Base-by-base conservation (phyloP, 2,888 invertebrate genomes). In the Apoderus coryli region DNA sequence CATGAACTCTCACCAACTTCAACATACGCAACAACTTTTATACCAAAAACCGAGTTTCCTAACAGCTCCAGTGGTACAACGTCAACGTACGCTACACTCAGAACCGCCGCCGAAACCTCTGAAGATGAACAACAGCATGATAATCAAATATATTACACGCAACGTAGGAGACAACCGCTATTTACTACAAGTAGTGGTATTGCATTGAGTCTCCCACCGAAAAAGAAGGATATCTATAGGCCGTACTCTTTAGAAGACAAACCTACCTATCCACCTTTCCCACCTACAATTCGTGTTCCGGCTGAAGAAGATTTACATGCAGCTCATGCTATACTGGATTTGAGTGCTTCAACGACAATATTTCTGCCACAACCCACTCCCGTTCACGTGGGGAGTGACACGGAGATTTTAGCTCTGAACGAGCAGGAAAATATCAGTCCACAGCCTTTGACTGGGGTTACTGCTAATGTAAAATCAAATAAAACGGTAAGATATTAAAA, bases 191-290 rank as follows among this genome's bases (percentile, higher is more conserved):
- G 82, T 57, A 82, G 82, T 10, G 82, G 81, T 25, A 74, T 79
- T n/a, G 71, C 80, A 22, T 62, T 84, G 14, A 80, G 82, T 34
- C 60, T 86, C 49, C 86, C 88, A 39, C 86, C 86, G 3, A 86
- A 86, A 59, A 86, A 86, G 59, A 85, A 86, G 57, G 86, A 88
- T 57, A 84, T 88, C 47, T 88, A 86, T 57, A 67, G 86, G 38
- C 88, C 88, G 1, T 88, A 88, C 60, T 85, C 82, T 40, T 61
- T 80, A 41, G 79, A 74, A 38, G 74, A 76, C 46, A 41, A 42
- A 53, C 28, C 48, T 14, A 16, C 14, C 6, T 19, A 10, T 34
- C 13, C 11, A 2, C 44, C 50, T 10, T 46, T 49, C 16, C 53
- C 48, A 28, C 65, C 67, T 33, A 62, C 67, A 19, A 64, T 67